A percentile compares a stretch with the other conserved stretches of the same genome.
Conservation (phyloP, 2,113 vertebrate genomes). For the Zingel zingel region DNA sequence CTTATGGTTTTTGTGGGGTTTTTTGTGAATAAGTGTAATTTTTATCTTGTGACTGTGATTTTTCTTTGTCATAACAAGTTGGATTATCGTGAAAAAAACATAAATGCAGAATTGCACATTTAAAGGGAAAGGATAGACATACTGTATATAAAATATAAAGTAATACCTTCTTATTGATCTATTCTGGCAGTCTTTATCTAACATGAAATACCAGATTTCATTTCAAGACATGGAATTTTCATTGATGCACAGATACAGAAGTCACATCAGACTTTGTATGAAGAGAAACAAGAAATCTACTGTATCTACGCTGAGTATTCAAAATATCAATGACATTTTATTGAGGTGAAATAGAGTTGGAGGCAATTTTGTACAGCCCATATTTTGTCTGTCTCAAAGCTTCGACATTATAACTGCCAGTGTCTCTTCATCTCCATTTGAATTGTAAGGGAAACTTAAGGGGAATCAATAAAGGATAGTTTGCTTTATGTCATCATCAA, state of each 20-base stretch:
- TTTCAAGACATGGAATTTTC: slow-evolving; percentile 16
- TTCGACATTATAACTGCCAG: not conserved
- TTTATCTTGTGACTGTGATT: slow-evolving; percentile 47
- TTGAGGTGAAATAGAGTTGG: not conserved
- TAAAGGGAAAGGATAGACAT: slow-evolving; percentile 35
- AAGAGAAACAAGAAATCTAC: not conserved
- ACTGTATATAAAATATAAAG: slow-evolving; percentile 48
- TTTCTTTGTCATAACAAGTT: slow-evolving; percentile 32
- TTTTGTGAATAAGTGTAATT: slow-evolving; percentile 55
- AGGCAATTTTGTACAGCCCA: not conserved
- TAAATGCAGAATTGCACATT: slow-evolving; percentile 71
- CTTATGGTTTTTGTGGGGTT: slow-evolving; percentile 19
- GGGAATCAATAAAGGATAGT: not conserved
- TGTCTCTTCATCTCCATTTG: not conserved
- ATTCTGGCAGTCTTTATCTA: not conserved
- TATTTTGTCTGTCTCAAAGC: not conserved
- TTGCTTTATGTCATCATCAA: not conserved
- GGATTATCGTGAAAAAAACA: slow-evolving; percentile 26
- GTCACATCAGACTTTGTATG: not conserved
- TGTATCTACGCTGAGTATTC: not conserved
- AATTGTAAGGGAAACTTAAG: not conserved
- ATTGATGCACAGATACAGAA: not conserved
- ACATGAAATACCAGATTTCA: slow-evolving; percentile 22
- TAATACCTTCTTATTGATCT: slow-evolving; percentile 25
- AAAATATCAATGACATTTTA: not conserved